Evolutionary conservation across 2,797 vertebrate species (phyloP).

Genomic region (Pelobates cultripes): DNA sequence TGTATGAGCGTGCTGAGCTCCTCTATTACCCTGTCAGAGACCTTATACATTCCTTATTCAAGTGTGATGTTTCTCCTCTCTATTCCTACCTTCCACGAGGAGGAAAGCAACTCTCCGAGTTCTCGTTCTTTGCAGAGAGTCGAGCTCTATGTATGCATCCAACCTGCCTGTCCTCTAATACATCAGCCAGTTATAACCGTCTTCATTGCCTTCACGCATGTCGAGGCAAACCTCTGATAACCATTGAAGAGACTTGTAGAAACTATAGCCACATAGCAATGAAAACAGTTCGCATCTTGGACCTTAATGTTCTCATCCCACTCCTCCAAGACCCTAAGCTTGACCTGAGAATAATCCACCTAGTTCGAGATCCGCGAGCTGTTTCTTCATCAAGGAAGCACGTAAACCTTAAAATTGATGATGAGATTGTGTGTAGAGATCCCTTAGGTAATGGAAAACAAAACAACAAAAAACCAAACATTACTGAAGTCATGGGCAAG

Average conservation of each 20-base stretch:
- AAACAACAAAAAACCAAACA: neutral
- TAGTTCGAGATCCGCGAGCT: constrained; percentile 41
- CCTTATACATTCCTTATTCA: constrained; percentile 78
- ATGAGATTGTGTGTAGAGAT: constrained; percentile 63
- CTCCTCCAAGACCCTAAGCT: constrained; percentile 25
- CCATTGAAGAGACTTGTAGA: constrained; percentile 58
- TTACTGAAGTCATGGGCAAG: constrained; percentile 1
- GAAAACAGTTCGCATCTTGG: no score
- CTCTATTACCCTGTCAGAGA: constrained; percentile 77
- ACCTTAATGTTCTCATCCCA: neutral
- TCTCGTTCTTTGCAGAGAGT: constrained; percentile 65
- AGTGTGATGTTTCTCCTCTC: constrained; percentile 77
- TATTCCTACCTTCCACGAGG: constrained; percentile 77
- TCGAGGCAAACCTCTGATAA: constrained; percentile 70
- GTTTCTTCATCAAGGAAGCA: constrained; percentile 19
- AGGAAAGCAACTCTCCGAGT: constrained; percentile 74
- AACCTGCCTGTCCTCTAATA: constrained; percentile 68
- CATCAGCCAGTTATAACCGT: constrained; percentile 67
- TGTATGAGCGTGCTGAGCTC: constrained; percentile 70
- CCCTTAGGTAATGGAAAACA: neutral
- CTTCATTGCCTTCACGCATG: constrained; percentile 61
- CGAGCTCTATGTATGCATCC: constrained; percentile 79
- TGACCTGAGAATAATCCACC: constrained; percentile 33
- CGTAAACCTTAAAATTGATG: neutral
- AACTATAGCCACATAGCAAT: neutral